Evolutionary conservation across 2,888 invertebrate species (phyloP).

Genomic region (Platerodrilus igneus): DNA sequence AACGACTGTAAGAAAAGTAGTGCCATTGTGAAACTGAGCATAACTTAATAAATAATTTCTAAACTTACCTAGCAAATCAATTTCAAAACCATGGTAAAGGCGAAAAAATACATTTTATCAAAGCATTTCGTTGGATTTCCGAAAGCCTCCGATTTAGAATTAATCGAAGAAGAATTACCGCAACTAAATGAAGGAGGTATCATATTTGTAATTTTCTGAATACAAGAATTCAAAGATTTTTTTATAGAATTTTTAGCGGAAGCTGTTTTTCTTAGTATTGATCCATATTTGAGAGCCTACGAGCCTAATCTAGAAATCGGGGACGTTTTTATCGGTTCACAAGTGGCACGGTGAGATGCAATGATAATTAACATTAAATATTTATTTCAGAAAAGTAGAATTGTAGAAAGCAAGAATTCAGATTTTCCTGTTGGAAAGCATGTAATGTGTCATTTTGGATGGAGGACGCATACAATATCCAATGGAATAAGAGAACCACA

Average conservation of each 20-base stretch:
- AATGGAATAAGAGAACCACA: slow-evolving; percentile 64
- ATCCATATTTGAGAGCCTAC: slow-evolving; percentile 67
- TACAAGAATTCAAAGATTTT: too few species aligned
- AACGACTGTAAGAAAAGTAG: too few species aligned
- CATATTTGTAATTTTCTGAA: too few species aligned
- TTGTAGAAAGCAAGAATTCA: slow-evolving; percentile 62
- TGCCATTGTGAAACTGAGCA: too few species aligned
- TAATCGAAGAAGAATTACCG: slow-evolving; percentile 62
- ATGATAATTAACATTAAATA: too few species aligned
- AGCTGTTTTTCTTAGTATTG: slow-evolving; percentile 66
- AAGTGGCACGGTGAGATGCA: slow-evolving; percentile 67
- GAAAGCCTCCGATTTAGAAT: slow-evolving; percentile 56
- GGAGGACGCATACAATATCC: slow-evolving; percentile 58
- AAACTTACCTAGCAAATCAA: neutral
- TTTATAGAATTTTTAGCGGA: slow-evolving; percentile 60
- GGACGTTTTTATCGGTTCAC: slow-evolving; percentile 63
- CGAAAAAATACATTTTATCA: slow-evolving; percentile 59
- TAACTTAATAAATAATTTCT: too few species aligned
- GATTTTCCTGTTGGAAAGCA: slow-evolving; percentile 61
- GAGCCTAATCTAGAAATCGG: slow-evolving; percentile 53
- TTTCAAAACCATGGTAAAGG: slow-evolving; percentile 29
- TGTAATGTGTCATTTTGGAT: slow-evolving; percentile 62
- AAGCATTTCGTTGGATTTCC: slow-evolving; percentile 63
- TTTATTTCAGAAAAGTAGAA: too few species aligned
- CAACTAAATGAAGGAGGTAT: slow-evolving; percentile 64